Base-by-base conservation (phyloP, 2,113 vertebrate species). In the Gymnocephalus cernua region DNA sequence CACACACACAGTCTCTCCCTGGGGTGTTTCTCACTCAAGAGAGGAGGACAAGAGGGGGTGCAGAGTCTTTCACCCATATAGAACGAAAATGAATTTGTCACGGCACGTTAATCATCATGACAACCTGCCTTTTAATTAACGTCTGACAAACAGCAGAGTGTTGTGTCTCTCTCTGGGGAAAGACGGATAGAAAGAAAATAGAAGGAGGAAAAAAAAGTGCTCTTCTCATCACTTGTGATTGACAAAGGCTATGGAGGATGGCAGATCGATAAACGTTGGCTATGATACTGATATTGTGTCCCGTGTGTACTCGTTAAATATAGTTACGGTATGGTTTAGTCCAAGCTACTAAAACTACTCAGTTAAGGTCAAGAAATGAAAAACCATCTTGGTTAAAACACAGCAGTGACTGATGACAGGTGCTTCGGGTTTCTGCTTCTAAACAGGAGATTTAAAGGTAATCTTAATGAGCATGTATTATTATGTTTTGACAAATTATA, bases 101-200 rank as follows among this genome's bases (percentile, higher is more conserved):
- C 88, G 86, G 88, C 63, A 16, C 27, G 54, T 90, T 91, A 82
- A 92, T 93, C 80, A 82, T 80, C 91, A 86, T 88, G 92, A 92
- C 92, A 92, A 90, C 91, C 77, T 78, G 81, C 56, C 69, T 86
- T 92, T 91, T 92, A 93, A 94, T 94, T 90, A 93, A 86, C 62
- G 61, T 41, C 83, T 81, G 74, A 93, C 86, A 88, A 88, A 84
- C 85, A 67, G 86, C 44, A 58, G 69, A 58, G 79, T 19, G 77
- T 53, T 0, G 65, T 38, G 64, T 81, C 47, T 83, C 69, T 89
- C 77, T 85, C 75, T 32, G 59, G 86, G 70, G 87, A 70, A 5
- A 12, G 27, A 51, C 35, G 54, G 68, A 77, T 18, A 70, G 41
- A 78, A 27, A 71, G 29, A 77, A 69, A 56, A 58, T 3, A 18